Evolutionary conservation across 2,113 vertebrate species (phyloP), one percentile per base, ranked within the genome.

Genomic region (Oncorhynchus keta): DNA sequence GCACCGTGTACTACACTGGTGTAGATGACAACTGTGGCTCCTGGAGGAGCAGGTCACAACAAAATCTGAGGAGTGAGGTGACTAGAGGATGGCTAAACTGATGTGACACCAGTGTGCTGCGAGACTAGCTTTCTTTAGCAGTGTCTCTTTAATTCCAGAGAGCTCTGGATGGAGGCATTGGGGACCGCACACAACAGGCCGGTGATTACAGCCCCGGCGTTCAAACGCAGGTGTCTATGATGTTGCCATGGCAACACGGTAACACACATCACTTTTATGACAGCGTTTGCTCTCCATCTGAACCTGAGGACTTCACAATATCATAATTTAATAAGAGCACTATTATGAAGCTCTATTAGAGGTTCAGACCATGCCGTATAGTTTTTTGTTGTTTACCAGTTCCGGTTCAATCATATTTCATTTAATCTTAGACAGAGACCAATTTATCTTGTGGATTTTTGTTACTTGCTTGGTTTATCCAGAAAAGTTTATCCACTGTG

Each of bases 231-330:
- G 81, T 79, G 83, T 87, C 81, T 87, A 68, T 88, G 87, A 91
- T 89, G 91, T 92, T 92, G 89, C 89, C 89, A 92, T 83, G 87
- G 91, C 18, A 55, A 73, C 88, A 90, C 84, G 87, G 90, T 55
- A 55, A 73, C 88, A 90, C 84, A 87, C 87, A 84, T 89, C 88
- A 83, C 85, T 89, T 88, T 90, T 86, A 89, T 91, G 91, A 90
- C 88, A 91, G 84, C 70, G 84, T 86, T 81, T 80, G 85, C 84
- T 88, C 28, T 32, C 70, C 81, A 83, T 89, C 87, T 78, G 61
- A 85, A 86, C 85, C 83, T 55, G 51, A 55, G 51, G 51, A 55
- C 14, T 55, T 13, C 51, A 55, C 51, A 55, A 18, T 55, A 18
- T 14, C 51, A 55, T 18, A 16, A 18, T 55, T 55, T 55, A 55